Conservation (phyloP, 2,113 vertebrate genomes). For the Poicephalus meyeri region DNA sequence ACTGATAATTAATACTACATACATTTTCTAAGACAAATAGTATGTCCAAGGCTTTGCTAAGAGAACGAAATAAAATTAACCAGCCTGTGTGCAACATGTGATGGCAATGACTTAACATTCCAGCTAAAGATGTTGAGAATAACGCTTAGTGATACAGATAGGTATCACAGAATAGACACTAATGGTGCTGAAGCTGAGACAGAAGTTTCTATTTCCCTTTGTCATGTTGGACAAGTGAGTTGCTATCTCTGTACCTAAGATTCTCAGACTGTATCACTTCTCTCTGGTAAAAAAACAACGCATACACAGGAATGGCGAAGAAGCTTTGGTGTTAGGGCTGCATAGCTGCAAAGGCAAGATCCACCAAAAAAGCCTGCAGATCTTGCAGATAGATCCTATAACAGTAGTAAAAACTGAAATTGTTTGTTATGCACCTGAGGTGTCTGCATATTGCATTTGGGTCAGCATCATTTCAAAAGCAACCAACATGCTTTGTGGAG, state of each 20-base stretch:
- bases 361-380: background rate
- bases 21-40: slow-evolving; percentile 1
- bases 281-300: background rate
- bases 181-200: rapidly evolving
- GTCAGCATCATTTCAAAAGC: background rate
- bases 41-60: background rate
- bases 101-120: background rate
- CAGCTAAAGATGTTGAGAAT: background rate
- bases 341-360: background rate
- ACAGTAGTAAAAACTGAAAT: background rate
- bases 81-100: background rate
- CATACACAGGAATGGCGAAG: rapidly evolving
- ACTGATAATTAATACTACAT: background rate
- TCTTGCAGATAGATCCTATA: background rate
- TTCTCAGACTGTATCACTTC: rapidly evolving
- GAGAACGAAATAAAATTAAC: background rate
- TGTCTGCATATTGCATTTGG: background rate
- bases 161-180: background rate
- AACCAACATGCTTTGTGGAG: background rate
- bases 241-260: background rate
- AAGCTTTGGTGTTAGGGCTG: rapidly evolving
- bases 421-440: rapidly evolving
- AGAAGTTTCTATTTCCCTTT: background rate
- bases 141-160: background rate
- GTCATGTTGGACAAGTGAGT: background rate